phyloP scores from a whole-genome alignment of 2,797 vertebrate species.

The Acrossocheilus fasciatus region DNA sequence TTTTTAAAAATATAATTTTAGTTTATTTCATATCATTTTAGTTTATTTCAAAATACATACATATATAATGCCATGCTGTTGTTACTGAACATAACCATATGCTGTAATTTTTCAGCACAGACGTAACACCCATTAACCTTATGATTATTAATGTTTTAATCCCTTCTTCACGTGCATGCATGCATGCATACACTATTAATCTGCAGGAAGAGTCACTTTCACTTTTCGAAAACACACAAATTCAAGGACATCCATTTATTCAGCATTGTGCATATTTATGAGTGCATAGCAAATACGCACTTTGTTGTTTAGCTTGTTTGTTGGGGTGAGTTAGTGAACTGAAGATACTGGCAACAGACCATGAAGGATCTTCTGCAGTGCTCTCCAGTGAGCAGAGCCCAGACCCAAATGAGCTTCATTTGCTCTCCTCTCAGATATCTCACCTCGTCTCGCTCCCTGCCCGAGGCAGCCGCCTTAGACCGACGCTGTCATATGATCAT shows the following conservation, averaged over 20 bases:
- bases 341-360: slow-evolving; percentile 36
- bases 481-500: slow-evolving; percentile 14
- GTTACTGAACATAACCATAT: slow-evolving; percentile 30
- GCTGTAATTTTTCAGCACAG: slow-evolving; percentile 21
- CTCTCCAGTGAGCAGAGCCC: slow-evolving; percentile 15
- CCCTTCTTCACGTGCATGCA: slow-evolving; percentile 4
- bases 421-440: slow-evolving; percentile 30
- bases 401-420: slow-evolving; percentile 43
- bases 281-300: slow-evolving; percentile 24
- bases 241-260: slow-evolving; percentile 40
- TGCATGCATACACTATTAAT: slow-evolving; percentile 26
- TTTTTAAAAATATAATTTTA: not conserved
- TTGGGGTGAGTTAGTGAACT: slow-evolving; percentile 13
- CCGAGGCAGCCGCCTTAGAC: slow-evolving; percentile 2
- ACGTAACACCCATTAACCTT: slow-evolving; percentile 36
- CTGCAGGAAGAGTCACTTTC: not conserved
- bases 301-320: slow-evolving; percentile 36
- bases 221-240: slow-evolving; percentile 27
- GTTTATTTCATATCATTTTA: not conserved
- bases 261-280: slow-evolving; percentile 30
- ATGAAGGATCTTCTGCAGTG: slow-evolving; percentile 30
- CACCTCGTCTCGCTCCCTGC: not conserved
- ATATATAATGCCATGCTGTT: slow-evolving; percentile 1
- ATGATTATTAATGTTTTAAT: slow-evolving; percentile 47
- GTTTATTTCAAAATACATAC: not conserved